Evolutionary conservation across 2,113 vertebrate genomes (phyloP).

Genomic region (Calidris pygmaea): DNA sequence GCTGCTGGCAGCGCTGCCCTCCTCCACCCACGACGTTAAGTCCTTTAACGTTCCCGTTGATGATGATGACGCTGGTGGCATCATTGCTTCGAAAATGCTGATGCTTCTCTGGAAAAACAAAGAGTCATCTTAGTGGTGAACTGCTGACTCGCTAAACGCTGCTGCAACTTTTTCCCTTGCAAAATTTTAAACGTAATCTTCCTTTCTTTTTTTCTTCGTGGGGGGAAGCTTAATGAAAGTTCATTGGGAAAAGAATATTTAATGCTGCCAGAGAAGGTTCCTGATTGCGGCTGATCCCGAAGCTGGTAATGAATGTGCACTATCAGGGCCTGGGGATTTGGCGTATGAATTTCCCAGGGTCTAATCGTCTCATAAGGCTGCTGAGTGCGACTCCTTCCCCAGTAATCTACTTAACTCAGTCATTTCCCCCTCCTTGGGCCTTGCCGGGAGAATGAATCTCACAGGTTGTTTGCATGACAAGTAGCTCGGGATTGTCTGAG

Average conservation of each 20-base stretch:
- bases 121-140: not conserved
- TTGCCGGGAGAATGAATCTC: slow-evolving; percentile 71
- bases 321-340: slow-evolving; percentile 64
- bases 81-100: not conserved
- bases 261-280: slow-evolving; percentile 35
- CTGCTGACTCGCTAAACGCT: not conserved
- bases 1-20: not conserved
- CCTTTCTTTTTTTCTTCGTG: not conserved
- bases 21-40: accelerated
- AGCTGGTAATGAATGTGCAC: slow-evolving; percentile 56
- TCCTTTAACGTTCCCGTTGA: not conserved
- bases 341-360: slow-evolving; percentile 80
- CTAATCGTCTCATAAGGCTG: slow-evolving; percentile 79
- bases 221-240: slow-evolving; percentile 19
- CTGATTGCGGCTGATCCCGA: slow-evolving; percentile 61
- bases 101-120: not conserved
- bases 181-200: not conserved
- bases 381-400: slow-evolving; percentile 76
- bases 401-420: slow-evolving; percentile 84
- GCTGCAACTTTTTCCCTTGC: not conserved
- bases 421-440: slow-evolving; percentile 70
- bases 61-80: not conserved
- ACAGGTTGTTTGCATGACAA: slow-evolving; percentile 83
- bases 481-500: slow-evolving; percentile 72
- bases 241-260: not conserved